Base-by-base conservation (phyloP, 2,888 invertebrate genomes). In the Aphidius colemani region DNA sequence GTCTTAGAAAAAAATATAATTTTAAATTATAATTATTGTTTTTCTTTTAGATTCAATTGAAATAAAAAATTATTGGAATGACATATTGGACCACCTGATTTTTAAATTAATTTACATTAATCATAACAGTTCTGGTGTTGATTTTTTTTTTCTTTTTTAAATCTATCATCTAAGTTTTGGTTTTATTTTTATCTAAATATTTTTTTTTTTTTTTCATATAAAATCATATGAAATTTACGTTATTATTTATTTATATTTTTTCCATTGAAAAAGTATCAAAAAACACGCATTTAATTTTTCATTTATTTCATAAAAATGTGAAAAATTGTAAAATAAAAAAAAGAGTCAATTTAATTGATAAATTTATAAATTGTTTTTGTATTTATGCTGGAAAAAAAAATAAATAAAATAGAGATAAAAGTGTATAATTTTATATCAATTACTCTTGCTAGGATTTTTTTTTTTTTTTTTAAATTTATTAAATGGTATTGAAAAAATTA, bases 201-300 rank as follows among this genome's bases (percentile, higher is more conserved):
- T 51, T 51, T 53, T 7, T 61, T 51, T 51, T 53, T 7, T 8
- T 63, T n/a, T 30, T 49, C 53, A 59, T 64, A 30, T 58, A n/a
- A 44, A 56, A 57, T 46, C 10, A 39, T 46, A 7, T 7, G 11
- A 39, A 46, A 9, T 39, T 57, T n/a, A 57, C 45, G 39, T 39
- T n/a, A 39, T 39, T 57, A 18, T 57, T 9, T 30, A 57, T 46
- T 57, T 10, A 45, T 30, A 39, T 18, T 30, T 30, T 30, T 30
- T 30, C 60, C 61, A 63, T 70, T 77, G 75, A 74, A 78, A 78
- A 78, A 78, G 75, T 78, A 77, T 76, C 71, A 78, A 30, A 30
- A 30, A 79, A 79, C 72, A 73, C 73, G 72, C 73, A 64, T 70
- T 71, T 18, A 18, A 18, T 18, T 61, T 49, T 40, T 18, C n/a